Evolutionary conservation across 2,113 vertebrate genomes (phyloP).

Genomic region (Microcebus murinus): DNA sequence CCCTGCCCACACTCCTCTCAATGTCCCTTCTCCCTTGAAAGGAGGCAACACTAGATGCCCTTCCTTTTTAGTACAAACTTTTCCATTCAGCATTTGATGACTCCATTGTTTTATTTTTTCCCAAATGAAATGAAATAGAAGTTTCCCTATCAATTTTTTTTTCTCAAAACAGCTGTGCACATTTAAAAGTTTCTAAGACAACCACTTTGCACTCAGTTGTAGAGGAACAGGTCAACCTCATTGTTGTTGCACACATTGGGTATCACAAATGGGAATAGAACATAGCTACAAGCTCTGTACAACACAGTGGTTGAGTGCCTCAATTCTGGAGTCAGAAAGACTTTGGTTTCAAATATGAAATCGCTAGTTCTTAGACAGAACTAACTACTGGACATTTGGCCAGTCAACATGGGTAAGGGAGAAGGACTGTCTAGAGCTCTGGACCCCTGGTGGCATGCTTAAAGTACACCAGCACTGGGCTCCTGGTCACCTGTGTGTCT

Average conservation of each 20-base stretch:
- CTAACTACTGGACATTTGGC: not conserved
- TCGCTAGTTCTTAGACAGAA: not conserved
- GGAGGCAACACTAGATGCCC: not conserved
- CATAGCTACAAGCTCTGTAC: not conserved
- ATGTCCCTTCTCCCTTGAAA: not conserved
- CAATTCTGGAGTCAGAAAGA: not conserved
- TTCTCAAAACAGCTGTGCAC: not conserved
- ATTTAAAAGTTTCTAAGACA: slow-evolving; percentile 34
- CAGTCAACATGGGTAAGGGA: rapidly evolving
- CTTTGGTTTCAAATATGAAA: slow-evolving; percentile 8
- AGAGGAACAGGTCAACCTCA: not conserved
- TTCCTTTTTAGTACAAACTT: slow-evolving; percentile 9
- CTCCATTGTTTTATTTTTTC: not conserved
- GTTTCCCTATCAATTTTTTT: not conserved
- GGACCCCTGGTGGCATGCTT: too few relatives aligned
- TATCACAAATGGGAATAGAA: not conserved
- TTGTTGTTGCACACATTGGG: not conserved
- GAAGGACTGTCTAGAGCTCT: not conserved
- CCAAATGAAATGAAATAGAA: not conserved
- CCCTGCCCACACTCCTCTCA: not conserved
- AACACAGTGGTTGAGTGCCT: not conserved
- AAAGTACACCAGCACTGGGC: too few relatives aligned
- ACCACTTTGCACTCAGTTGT: not conserved
- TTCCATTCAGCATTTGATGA: not conserved
- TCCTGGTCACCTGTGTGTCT: not conserved